Evolutionary conservation across 2,797 vertebrate species (phyloP).

Genomic region (Monodelphis domestica): DNA sequence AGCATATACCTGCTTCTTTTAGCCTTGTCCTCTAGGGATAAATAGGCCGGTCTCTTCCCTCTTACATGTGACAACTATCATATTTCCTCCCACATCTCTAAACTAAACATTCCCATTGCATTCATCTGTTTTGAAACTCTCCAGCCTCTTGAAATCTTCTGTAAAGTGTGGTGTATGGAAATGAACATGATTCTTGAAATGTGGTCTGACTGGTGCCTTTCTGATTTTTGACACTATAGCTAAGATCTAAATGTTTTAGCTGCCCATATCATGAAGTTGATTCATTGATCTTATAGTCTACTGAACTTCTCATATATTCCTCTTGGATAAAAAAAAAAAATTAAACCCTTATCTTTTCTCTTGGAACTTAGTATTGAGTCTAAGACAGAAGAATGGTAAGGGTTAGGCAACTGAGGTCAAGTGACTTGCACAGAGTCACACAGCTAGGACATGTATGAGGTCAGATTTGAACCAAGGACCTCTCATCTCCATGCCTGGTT

Average conservation of each 20-base stretch:
- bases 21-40: not conserved
- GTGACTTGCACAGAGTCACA: too few relatives aligned
- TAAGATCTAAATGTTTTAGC: not conserved
- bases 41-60: not conserved
- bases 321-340: too few relatives aligned
- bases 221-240: not conserved
- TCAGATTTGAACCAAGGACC: too few relatives aligned
- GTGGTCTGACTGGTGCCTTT: not conserved
- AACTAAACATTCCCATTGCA: not conserved
- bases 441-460: too few relatives aligned
- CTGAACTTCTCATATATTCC: not conserved
- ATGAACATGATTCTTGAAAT: not conserved
- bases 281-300: not conserved
- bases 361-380: too few relatives aligned
- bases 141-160: not conserved
- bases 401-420: too few relatives aligned
- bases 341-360: too few relatives aligned
- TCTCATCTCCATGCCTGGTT: too few relatives aligned
- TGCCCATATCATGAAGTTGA: not conserved
- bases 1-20: not conserved
- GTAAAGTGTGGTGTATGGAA: not conserved
- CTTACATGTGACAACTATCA: not conserved
- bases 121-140: not conserved
- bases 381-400: too few relatives aligned
- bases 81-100: not conserved